These are phyloP conservation scores for Limenitis camilla DNA, from an alignment of 2,888 invertebrate species.

Conservation along the genomic window DNA sequence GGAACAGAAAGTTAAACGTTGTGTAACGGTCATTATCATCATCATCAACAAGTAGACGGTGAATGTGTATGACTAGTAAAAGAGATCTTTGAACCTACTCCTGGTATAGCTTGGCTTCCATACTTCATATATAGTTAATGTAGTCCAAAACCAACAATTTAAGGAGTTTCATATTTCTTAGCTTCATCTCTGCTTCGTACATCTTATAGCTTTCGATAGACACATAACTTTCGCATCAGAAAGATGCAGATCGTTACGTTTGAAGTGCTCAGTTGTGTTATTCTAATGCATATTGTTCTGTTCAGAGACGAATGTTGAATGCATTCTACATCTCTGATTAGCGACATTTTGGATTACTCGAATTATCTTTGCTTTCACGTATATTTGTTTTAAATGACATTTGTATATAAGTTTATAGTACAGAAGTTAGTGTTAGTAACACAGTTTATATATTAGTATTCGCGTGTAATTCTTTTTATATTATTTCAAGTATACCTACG, in stretches of 20 bases:
- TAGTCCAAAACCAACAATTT: not conserved
- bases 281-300: conserved; percentile 18
- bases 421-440: too few species aligned
- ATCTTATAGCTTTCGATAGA: not conserved
- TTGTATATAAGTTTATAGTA: too few species aligned
- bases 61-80: too few species aligned
- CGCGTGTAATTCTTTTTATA: too few species aligned
- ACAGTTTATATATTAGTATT: too few species aligned
- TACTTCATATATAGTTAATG: not conserved
- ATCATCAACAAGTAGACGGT: too few species aligned
- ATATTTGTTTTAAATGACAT: not conserved
- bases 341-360: not conserved
- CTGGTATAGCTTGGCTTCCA: not conserved
- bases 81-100: not conserved
- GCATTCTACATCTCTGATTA: conserved; percentile 8
- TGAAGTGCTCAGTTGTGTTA: conserved; percentile 21
- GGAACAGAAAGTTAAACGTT: too few species aligned
- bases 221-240: not conserved
- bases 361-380: not conserved
- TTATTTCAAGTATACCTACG: too few species aligned
- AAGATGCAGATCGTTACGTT: conserved; percentile 18
- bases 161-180: not conserved
- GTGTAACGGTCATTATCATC: too few species aligned
- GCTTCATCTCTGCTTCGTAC: not conserved
- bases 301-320: conserved; percentile 1